A percentile compares a stretch with the other conserved stretches of the same genome.
Evolutionary conservation across 2,113 vertebrate species (phyloP).

Genomic region (Orthonyx spaldingii): DNA sequence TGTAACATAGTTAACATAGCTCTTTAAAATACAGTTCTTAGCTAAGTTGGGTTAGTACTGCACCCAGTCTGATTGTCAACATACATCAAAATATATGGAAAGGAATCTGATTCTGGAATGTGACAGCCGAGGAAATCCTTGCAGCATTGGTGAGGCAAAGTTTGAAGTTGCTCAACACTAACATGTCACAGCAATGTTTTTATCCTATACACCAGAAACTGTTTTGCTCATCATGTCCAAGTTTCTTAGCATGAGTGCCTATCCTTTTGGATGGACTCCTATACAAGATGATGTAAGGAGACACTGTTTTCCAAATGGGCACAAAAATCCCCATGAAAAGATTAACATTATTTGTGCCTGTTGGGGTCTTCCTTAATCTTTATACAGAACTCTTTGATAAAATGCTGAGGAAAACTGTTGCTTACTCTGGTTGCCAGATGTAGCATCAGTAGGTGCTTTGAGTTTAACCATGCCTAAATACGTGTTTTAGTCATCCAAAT

Average conservation of each 20-base stretch:
- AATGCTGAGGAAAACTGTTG: constrained; percentile 8
- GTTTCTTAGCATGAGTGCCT: background rate
- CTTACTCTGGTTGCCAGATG: background rate
- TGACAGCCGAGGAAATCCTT: background rate
- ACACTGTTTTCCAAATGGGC: background rate
- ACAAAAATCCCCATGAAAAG: background rate
- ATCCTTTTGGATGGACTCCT: background rate
- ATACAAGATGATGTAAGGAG: background rate
- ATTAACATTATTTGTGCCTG: background rate
- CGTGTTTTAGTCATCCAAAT: background rate
- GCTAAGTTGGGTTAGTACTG: background rate
- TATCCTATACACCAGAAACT: background rate
- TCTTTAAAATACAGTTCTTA: background rate
- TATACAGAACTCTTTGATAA: background rate
- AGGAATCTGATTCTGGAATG: background rate
- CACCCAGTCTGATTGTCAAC: background rate
- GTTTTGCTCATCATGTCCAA: constrained; percentile 6
- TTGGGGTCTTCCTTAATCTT: background rate
- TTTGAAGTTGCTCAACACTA: background rate
- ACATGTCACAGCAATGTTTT: background rate
- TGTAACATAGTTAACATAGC: background rate
- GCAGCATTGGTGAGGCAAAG: background rate
- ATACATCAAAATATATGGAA: background rate
- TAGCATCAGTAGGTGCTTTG: background rate
- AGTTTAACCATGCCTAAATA: constrained; percentile 17